Evolutionary conservation across 2,888 invertebrate genomes (phyloP).

Genomic region (Dryadula phaetusa): DNA sequence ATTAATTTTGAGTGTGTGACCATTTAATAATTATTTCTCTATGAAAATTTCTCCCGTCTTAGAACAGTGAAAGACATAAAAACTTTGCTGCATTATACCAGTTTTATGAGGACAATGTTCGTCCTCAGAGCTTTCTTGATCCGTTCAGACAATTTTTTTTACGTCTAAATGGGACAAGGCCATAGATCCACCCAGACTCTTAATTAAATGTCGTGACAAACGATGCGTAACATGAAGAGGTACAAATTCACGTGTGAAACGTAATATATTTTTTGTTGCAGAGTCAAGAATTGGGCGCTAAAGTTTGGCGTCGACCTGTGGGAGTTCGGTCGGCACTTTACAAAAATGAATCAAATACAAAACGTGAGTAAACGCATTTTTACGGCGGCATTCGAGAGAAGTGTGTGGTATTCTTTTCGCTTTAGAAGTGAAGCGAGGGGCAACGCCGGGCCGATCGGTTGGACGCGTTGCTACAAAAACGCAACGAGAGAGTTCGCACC

Average conservation of each 20-base stretch:
- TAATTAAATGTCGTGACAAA: slow-evolving; percentile 46
- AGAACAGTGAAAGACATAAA: slow-evolving; percentile 13
- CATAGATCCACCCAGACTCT: slow-evolving; percentile 43
- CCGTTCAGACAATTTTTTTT: slow-evolving; percentile 38
- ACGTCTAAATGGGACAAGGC: slow-evolving; percentile 30
- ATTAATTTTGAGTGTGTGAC: neutral
- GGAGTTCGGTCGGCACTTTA: slow-evolving; percentile 94
- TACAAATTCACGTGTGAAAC: slow-evolving; percentile 35
- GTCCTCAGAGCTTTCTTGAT: slow-evolving; percentile 29
- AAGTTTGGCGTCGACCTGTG: slow-evolving; percentile 95
- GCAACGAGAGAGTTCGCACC: slow-evolving; percentile 59
- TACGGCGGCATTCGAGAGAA: slow-evolving; percentile 34
- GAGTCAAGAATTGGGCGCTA: slow-evolving; percentile 96
- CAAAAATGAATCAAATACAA: slow-evolving; percentile 94
- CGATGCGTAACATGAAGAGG: slow-evolving; percentile 33
- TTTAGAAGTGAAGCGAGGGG: slow-evolving; percentile 59
- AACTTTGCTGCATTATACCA: slow-evolving; percentile 11
- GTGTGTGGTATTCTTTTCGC: slow-evolving; percentile 50
- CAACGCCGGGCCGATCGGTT: slow-evolving; percentile 59
- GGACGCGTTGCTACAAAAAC: slow-evolving; percentile 74
- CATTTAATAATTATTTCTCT: slow-evolving; percentile 15
- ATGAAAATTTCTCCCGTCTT: neutral
- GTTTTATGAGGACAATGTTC: slow-evolving; percentile 18
- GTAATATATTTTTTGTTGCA: slow-evolving; percentile 78
- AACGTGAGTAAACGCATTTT: slow-evolving; percentile 86